These are phyloP conservation scores for Cataglyphis hispanica DNA, from an alignment of 1,140 invertebrate species.

Conservation along the genomic window DNA sequence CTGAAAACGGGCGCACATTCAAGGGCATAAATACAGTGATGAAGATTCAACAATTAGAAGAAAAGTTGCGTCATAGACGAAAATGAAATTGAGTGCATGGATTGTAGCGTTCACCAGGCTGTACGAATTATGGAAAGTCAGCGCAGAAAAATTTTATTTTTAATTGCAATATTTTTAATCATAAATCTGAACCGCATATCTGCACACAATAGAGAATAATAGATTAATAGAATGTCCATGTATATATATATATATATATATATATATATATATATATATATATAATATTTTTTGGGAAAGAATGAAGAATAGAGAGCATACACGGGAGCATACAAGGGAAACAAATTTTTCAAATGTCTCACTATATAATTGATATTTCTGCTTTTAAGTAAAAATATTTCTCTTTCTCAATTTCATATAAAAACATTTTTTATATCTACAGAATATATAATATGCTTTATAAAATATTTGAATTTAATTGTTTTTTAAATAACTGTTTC, in stretches of 20 bases:
- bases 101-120: conserved; percentile 57
- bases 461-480: neutral
- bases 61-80: conserved; percentile 40
- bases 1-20: conserved; percentile 25
- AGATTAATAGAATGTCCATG: neutral
- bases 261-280: neutral
- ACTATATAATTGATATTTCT: neutral
- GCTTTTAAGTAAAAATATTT: neutral
- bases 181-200: neutral
- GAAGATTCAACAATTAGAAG: conserved; percentile 62
- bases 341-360: too few relatives aligned
- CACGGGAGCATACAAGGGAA: too few relatives aligned
- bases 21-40: conserved; percentile 41
- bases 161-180: neutral
- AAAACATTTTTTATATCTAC: neutral
- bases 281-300: neutral
- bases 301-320: neutral
- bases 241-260: neutral
- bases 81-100: conserved; percentile 67
- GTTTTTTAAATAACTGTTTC: neutral
- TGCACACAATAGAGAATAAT: neutral
- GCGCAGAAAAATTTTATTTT: conserved; percentile 40
- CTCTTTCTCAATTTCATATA: neutral
- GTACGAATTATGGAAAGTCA: conserved; percentile 55
- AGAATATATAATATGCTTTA: neutral